Conservation (phyloP, 2,888 invertebrate genomes). For the Stratiomys singularior region DNA sequence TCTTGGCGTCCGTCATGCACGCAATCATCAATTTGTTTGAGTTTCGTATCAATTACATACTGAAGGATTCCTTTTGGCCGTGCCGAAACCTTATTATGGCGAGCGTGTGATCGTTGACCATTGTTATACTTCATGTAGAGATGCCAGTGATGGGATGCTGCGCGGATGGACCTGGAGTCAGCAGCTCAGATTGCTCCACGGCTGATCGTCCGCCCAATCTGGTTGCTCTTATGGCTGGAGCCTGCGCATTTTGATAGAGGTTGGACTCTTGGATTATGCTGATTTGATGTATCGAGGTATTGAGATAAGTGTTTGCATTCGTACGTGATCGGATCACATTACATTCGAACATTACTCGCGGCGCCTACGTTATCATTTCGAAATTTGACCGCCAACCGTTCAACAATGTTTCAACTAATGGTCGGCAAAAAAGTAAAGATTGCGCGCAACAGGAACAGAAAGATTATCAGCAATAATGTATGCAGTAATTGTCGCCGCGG, state of each 20-base stretch:
- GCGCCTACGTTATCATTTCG: slow-evolving; percentile 40
- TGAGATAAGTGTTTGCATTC: slow-evolving; percentile 38
- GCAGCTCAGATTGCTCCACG: not conserved
- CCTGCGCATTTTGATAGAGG: not conserved
- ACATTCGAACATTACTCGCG: slow-evolving; percentile 15
- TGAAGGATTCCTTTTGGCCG: slow-evolving; percentile 12
- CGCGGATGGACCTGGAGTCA: not conserved
- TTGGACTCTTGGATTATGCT: slow-evolving; percentile 17
- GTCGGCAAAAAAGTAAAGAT: not conserved
- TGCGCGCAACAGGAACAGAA: not conserved
- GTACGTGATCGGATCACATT: slow-evolving; percentile 39
- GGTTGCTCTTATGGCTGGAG: not conserved
- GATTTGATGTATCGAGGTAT: slow-evolving; percentile 26
- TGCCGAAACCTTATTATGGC: slow-evolving; percentile 29
- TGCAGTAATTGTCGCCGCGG: not conserved
- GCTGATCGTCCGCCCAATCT: not conserved
- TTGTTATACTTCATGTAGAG: not conserved
- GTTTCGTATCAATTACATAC: slow-evolving; percentile 39
- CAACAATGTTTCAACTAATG: slow-evolving; percentile 5
- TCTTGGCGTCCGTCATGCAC: slow-evolving; percentile 41
- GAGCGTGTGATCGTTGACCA: slow-evolving; percentile 32
- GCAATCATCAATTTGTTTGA: slow-evolving; percentile 42
- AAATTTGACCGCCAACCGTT: slow-evolving; percentile 28
- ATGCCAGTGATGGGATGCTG: not conserved
- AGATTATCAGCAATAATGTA: slow-evolving; percentile 4